Evolutionary conservation across 2,888 invertebrate species (phyloP).

Genomic region (Oscheius sp.): DNA sequence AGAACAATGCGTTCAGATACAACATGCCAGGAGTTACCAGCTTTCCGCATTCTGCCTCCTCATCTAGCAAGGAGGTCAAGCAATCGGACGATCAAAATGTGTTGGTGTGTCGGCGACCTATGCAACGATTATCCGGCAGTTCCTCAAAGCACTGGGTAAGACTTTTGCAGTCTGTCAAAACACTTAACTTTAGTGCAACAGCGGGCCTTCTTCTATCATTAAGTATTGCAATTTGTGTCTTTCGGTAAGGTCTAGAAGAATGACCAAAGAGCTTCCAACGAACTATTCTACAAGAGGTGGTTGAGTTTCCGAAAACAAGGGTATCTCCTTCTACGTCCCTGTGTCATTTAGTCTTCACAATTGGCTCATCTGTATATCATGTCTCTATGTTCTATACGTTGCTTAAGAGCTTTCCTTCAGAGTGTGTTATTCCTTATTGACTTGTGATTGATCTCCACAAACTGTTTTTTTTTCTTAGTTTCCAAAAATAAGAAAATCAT

Average conservation of each 20-base stretch:
- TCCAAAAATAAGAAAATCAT: slow-evolving; percentile 19
- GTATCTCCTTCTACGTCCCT: slow-evolving; percentile 25
- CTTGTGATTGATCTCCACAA: slow-evolving; percentile 29
- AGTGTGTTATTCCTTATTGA: slow-evolving; percentile 23
- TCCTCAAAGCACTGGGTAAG: slow-evolving; percentile 46
- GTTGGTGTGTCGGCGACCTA: slow-evolving; percentile 68
- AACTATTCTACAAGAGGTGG: slow-evolving; percentile 8
- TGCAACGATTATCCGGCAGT: slow-evolving; percentile 71
- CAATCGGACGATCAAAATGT: slow-evolving; percentile 68
- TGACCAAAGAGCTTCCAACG: slow-evolving; percentile 36
- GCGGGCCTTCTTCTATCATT: slow-evolving; percentile 25
- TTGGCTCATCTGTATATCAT: slow-evolving; percentile 3
- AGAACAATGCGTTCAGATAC: slow-evolving; percentile 45
- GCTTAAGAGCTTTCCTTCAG: slow-evolving; percentile 27
- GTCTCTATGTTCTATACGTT: not conserved
- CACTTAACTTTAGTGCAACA: slow-evolving; percentile 14
- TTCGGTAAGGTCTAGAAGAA: slow-evolving; percentile 20
- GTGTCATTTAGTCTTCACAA: slow-evolving; percentile 29
- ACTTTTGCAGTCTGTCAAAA: not conserved
- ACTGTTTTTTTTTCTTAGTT: not conserved
- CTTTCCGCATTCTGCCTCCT: slow-evolving; percentile 63
- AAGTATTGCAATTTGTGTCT: slow-evolving; percentile 26
- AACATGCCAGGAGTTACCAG: slow-evolving; percentile 59
- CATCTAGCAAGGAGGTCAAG: slow-evolving; percentile 63
- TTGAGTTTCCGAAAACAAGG: slow-evolving; percentile 10